Percentiles rank a stretch among this genome's conserved stretches.
Conservation (phyloP, 2,888 invertebrate genomes). For the Habroteleia sp. region DNA sequence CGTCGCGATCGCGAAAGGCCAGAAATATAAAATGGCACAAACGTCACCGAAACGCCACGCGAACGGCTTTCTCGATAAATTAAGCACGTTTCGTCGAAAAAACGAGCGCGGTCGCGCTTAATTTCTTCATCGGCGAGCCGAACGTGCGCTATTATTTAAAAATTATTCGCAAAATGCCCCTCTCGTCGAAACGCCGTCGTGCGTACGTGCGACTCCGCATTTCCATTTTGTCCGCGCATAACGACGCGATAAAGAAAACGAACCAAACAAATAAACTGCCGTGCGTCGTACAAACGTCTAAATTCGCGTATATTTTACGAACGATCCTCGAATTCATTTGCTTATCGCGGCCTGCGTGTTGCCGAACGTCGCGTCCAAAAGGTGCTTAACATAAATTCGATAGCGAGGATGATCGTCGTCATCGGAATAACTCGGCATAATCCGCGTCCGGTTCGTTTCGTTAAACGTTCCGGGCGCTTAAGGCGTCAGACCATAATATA, state of each 20-base stretch:
- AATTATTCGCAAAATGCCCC: too few species aligned
- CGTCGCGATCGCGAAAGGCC: too few species aligned
- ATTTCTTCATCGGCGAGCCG: slow-evolving; percentile 36
- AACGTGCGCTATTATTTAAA: too few species aligned
- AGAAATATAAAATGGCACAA: too few species aligned
- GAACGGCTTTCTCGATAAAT: too few species aligned
- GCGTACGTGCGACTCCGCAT: slow-evolving; percentile 22
- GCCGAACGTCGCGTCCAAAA: slow-evolving; percentile 40
- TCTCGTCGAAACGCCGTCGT: slow-evolving; percentile 3
- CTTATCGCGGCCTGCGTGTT: slow-evolving; percentile 53
- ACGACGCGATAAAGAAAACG: slow-evolving; percentile 37
- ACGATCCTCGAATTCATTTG: slow-evolving; percentile 59
- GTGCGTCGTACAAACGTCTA: slow-evolving; percentile 56
- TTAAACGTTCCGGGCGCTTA: slow-evolving; percentile 55
- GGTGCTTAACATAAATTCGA: slow-evolving; percentile 58
- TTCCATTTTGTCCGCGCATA: slow-evolving; percentile 41
- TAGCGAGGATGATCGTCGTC: slow-evolving; percentile 18
- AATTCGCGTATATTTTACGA: slow-evolving; percentile 59
- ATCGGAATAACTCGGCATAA: slow-evolving; percentile 34
- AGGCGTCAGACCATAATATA: slow-evolving; percentile 71
- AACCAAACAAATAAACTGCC: slow-evolving; percentile 47
- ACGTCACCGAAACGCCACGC: too few species aligned
- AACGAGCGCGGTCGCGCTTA: too few species aligned
- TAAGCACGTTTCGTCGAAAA: too few species aligned
- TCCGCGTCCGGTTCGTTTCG: slow-evolving; percentile 41